These are phyloP conservation scores for Lepus europaeus DNA, from an alignment of 2,113 vertebrate species.

Conservation along the genomic window DNA sequence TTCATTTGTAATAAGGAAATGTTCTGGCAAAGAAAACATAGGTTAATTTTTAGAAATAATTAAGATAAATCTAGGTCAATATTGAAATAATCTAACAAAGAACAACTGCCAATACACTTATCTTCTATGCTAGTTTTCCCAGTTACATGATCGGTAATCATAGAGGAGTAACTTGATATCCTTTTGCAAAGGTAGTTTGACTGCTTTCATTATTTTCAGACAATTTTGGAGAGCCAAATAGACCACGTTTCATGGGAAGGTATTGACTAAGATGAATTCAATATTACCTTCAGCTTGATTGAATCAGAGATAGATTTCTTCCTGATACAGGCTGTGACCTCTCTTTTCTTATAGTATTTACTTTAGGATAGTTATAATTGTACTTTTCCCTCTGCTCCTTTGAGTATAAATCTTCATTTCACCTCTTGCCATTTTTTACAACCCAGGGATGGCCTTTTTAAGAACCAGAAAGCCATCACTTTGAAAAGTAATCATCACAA, in stretches of 20 bases:
- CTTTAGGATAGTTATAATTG: background rate
- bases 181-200: background rate
- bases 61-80: slow-evolving; percentile 40
- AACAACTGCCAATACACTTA: background rate
- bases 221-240: background rate
- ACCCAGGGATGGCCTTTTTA: background rate
- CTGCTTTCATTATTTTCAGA: background rate
- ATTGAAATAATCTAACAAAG: slow-evolving; percentile 1
- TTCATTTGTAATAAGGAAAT: slow-evolving; percentile 34
- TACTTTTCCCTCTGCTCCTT: background rate
- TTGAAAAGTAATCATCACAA: slow-evolving; percentile 34
- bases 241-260: background rate
- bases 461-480: background rate
- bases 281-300: background rate
- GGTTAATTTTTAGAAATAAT: slow-evolving; percentile 56
- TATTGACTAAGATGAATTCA: background rate
- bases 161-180: background rate
- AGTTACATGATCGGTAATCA: background rate
- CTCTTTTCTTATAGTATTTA: background rate
- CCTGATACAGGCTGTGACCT: background rate
- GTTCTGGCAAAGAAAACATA: background rate
- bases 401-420: background rate
- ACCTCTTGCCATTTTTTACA: background rate
- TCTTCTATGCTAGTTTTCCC: background rate
- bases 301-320: background rate